Percentiles rank a stretch among this genome's conserved stretches.
phyloP scores from a whole-genome alignment of 2,888 invertebrate species.

The Protophormia terraenovae region DNA sequence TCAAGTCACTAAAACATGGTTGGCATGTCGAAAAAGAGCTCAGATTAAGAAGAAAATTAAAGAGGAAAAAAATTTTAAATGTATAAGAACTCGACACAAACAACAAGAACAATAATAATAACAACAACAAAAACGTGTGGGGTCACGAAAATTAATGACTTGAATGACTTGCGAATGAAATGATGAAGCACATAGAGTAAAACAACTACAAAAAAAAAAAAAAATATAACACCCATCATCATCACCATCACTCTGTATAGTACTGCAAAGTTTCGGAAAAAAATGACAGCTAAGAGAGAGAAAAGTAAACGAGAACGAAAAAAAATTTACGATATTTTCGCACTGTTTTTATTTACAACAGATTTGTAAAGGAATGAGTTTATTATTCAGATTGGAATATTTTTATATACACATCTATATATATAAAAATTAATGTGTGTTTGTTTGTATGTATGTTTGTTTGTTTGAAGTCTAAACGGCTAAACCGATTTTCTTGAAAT shows the following conservation, averaged over 20 bases:
- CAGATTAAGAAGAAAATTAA: constrained; percentile 60
- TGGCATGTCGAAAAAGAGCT: constrained; percentile 65
- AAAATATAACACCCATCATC: constrained; percentile 58
- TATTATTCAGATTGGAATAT: background rate
- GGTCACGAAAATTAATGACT: constrained; percentile 79
- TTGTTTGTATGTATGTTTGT: too few species aligned
- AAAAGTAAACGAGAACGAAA: constrained; percentile 22
- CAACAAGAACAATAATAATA: constrained; percentile 24
- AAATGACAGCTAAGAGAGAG: constrained; percentile 50
- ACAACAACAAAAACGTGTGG: constrained; percentile 71
- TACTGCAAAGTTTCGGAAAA: constrained; percentile 11
- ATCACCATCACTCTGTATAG: constrained; percentile 60
- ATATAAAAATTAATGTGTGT: too few species aligned
- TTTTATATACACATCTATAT: too few species aligned
- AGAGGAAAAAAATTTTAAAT: constrained; percentile 12
- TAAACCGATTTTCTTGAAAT: too few species aligned
- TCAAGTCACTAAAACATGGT: constrained; percentile 65
- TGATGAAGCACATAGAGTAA: constrained; percentile 62
- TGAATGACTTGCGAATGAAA: constrained; percentile 74
- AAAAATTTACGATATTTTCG: constrained; percentile 42
- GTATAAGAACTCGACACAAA: constrained; percentile 36
- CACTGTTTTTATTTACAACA: constrained; percentile 28
- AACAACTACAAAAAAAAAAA: constrained; percentile 32
- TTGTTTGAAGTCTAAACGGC: too few species aligned
- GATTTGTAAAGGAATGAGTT: background rate